A percentile compares a stretch with the other conserved stretches of the same genome.
Conservation (phyloP, 2,888 invertebrate species). For the Dinocampus coccinellae region DNA sequence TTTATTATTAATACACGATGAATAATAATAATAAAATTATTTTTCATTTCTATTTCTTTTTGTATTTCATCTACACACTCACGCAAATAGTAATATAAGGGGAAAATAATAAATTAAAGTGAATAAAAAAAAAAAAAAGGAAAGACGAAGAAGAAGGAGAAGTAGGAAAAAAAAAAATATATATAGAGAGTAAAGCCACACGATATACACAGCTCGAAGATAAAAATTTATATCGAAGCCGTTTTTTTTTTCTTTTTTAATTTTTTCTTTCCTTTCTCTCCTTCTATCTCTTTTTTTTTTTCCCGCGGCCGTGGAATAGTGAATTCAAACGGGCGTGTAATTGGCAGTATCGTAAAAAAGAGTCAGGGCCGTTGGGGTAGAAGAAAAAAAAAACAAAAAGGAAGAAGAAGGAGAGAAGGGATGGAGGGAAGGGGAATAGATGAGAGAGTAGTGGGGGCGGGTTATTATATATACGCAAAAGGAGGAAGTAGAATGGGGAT, state of each 20-base stretch:
- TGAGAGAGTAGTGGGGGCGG: no score
- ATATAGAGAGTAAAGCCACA: no score
- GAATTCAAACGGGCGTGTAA: constrained; percentile 70
- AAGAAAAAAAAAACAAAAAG: constrained; percentile 38
- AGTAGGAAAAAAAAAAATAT: not conserved
- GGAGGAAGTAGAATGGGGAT: no score
- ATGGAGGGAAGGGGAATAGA: no score
- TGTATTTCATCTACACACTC: not conserved
- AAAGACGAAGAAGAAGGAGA: not conserved
- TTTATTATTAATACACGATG: not conserved
- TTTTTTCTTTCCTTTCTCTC: not conserved
- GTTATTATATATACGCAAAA: no score
- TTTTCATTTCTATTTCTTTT: not conserved
- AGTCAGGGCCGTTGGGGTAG: constrained; percentile 53
- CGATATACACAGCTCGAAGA: constrained; percentile 46
- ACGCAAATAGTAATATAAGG: not conserved
- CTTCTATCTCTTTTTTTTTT: constrained; percentile 38
- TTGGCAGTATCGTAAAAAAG: constrained; percentile 69
- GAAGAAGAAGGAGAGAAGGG: constrained; percentile 50
- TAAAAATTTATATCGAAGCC: constrained; percentile 62
- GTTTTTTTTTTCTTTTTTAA: constrained; percentile 49
- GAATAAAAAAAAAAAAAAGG: not conserved
- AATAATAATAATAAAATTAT: not conserved
- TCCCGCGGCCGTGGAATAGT: constrained; percentile 57
- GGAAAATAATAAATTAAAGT: not conserved